These are phyloP conservation scores for Nothocercus julius DNA, from an alignment of 2,113 vertebrate genomes.

Conservation along the genomic window DNA sequence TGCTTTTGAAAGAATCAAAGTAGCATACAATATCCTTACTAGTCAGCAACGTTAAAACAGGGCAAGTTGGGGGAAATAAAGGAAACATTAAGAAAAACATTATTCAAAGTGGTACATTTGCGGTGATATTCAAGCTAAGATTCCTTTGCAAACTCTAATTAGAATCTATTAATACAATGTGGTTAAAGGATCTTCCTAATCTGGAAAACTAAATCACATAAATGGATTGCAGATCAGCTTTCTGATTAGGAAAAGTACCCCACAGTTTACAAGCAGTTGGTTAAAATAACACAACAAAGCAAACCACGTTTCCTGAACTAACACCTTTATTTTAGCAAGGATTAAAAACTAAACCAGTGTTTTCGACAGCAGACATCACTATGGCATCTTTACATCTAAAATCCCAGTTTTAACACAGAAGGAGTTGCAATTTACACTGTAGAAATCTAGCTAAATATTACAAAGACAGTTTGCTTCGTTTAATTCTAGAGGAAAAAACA, in stretches of 20 bases:
- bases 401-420: neutral
- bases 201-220: conserved; percentile 62
- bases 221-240: conserved; percentile 61
- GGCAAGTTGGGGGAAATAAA: neutral
- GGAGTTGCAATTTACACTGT: neutral
- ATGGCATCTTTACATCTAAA: neutral
- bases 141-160: conserved; percentile 18
- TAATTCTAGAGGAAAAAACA: neutral
- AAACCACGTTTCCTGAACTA: neutral
- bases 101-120: neutral
- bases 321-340: neutral
- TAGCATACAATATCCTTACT: neutral
- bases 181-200: conserved; percentile 61
- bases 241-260: neutral
- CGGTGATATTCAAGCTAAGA: neutral
- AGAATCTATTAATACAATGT: conserved; percentile 22
- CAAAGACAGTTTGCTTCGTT: neutral
- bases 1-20: conserved; percentile 18
- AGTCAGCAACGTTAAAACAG: neutral
- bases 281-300: neutral
- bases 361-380: neutral
- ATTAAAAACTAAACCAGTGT: neutral
- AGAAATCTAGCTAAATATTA: neutral
- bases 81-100: neutral
- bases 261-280: neutral